Evolutionary conservation across 2,888 invertebrate genomes (phyloP).

Genomic region (Diplolepis rosae): DNA sequence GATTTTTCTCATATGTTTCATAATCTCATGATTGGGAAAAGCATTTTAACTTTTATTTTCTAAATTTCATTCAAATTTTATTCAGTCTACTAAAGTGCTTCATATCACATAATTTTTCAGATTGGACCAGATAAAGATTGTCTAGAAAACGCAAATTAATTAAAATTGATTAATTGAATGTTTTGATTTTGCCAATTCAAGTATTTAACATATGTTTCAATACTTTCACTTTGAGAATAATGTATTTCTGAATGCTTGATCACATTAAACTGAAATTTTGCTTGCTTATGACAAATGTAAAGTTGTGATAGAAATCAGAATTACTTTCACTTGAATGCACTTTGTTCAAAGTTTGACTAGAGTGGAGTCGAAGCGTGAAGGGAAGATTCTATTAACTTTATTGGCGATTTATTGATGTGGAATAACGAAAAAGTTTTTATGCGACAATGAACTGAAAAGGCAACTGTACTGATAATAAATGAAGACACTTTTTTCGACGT

Average conservation of each 20-base stretch:
- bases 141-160: too few species aligned
- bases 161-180: neutral
- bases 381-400: constrained; percentile 50
- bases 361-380: constrained; percentile 35
- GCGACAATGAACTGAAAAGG: constrained; percentile 23
- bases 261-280: constrained; percentile 1
- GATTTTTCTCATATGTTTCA: neutral
- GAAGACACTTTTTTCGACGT: neutral
- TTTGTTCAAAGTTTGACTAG: constrained; percentile 46
- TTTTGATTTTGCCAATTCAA: neutral
- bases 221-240: neutral
- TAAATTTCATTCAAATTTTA: neutral
- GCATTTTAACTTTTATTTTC: neutral
- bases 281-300: constrained; percentile 21
- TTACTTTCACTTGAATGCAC: constrained; percentile 40
- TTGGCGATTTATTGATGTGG: constrained; percentile 53
- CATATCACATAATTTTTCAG: too few species aligned
- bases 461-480: neutral
- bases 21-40: neutral
- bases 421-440: constrained; percentile 48
- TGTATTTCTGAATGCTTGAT: constrained; percentile 7
- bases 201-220: neutral
- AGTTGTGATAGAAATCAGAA: constrained; percentile 27
- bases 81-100: too few species aligned
- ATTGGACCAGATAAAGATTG: too few species aligned